phyloP scores from a whole-genome alignment of 2,888 invertebrate species.

The Campaea margaritaria region DNA sequence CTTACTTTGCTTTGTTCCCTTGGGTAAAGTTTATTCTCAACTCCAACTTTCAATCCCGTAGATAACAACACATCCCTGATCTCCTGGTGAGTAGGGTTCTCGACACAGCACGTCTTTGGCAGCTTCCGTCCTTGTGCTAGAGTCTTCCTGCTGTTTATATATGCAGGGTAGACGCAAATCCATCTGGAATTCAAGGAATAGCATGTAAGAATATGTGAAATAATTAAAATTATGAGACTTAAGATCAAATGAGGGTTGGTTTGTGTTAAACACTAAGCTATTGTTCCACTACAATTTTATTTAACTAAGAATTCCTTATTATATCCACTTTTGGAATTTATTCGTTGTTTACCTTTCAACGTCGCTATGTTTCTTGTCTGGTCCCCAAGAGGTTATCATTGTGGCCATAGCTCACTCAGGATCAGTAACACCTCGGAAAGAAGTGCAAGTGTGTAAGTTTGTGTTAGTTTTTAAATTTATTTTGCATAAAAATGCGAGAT shows the following conservation, averaged over 20 bases:
- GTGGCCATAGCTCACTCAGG: constrained; percentile 68
- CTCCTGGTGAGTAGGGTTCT: constrained; percentile 97
- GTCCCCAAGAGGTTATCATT: constrained; percentile 87
- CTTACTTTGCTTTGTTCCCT: constrained; percentile 93
- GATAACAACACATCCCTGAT: constrained; percentile 96
- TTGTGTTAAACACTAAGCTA: too few species aligned
- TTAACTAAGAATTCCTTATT: not conserved
- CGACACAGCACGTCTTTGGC: constrained; percentile 93
- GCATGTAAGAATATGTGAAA: too few species aligned
- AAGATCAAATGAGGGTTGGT: too few species aligned
- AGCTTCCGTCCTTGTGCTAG: constrained; percentile 95
- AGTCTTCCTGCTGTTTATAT: constrained; percentile 97
- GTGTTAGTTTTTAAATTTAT: too few species aligned
- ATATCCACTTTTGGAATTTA: not conserved
- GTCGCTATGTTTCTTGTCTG: constrained; percentile 92
- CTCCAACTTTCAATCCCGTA: constrained; percentile 92
- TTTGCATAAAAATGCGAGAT: too few species aligned
- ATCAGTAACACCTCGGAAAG: too few species aligned
- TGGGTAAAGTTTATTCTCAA: constrained; percentile 97
- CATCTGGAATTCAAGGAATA: constrained; percentile 85
- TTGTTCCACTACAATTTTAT: too few species aligned
- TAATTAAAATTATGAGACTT: not conserved
- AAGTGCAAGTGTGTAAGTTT: not conserved
- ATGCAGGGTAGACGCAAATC: constrained; percentile 98
- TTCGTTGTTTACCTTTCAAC: constrained; percentile 67